Conservation (phyloP, 2,113 vertebrate species). For the Tamias sibiricus region DNA sequence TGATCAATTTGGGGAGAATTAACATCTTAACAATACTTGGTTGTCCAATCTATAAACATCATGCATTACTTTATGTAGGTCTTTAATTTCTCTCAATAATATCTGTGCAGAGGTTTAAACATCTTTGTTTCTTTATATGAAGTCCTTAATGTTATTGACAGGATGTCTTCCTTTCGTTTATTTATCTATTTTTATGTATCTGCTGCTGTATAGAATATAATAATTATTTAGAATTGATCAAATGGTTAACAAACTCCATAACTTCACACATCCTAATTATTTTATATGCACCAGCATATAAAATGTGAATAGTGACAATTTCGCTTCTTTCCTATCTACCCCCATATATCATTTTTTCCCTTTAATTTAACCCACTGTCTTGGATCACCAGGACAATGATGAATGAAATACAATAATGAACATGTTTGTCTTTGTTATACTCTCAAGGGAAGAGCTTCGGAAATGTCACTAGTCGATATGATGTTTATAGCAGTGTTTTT, state of each 20-base stretch:
- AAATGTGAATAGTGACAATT: neutral
- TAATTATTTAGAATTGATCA: neutral
- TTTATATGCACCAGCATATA: neutral
- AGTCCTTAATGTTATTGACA: neutral
- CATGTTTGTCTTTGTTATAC: neutral
- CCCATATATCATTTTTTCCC: neutral
- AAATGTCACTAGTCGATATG: neutral
- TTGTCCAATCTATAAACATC: neutral
- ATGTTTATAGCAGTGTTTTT: neutral
- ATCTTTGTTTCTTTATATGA: neutral
- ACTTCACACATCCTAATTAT: neutral
- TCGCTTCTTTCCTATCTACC: neutral
- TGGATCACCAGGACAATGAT: neutral
- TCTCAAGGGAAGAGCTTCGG: neutral
- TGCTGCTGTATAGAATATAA: neutral
- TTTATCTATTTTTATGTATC: neutral
- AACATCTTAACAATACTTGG: neutral
- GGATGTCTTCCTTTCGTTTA: neutral
- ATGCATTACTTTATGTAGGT: neutral
- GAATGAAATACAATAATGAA: neutral
- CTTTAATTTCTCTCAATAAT: neutral
- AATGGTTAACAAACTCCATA: neutral
- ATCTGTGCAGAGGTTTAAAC: neutral
- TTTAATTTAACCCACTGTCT: neutral
- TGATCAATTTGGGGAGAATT: neutral